These are phyloP conservation scores for Polymixis lichenea DNA, from an alignment of 2,888 invertebrate genomes.

Conservation along the genomic window DNA sequence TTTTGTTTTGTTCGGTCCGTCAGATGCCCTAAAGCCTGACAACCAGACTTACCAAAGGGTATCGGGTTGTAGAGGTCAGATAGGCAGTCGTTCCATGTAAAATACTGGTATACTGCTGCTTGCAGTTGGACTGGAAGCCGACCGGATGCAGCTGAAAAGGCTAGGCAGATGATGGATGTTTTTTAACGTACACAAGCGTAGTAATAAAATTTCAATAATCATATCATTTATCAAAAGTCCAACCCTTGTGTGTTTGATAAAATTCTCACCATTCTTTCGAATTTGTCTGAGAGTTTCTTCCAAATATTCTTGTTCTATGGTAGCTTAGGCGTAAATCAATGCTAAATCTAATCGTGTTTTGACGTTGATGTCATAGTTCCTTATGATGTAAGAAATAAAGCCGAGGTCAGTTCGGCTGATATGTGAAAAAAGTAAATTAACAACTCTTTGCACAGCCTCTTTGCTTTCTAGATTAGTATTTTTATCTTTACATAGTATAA, in stretches of 20 bases:
- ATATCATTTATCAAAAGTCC: not conserved
- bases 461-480: slow-evolving; percentile 8
- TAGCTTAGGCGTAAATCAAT: not conserved
- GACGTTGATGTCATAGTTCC: slow-evolving; percentile 24
- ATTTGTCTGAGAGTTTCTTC: not conserved
- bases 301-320: slow-evolving; percentile 1
- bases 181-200: not conserved
- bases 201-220: not conserved
- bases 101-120: no score
- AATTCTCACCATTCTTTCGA: not conserved
- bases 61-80: no score
- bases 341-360: slow-evolving; percentile 9
- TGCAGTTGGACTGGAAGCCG: no score
- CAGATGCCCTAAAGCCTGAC: no score
- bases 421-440: not conserved
- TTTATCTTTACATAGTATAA: no score
- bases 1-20: no score
- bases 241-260: no score
- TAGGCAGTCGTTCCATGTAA: no score
- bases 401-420: not conserved
- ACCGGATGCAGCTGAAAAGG: no score
- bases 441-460: slow-evolving; percentile 23
- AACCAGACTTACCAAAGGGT: no score
- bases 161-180: no score
- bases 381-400: slow-evolving; percentile 26